Base-by-base conservation (phyloP, 2,113 vertebrate genomes). In the Alethe diademata region DNA sequence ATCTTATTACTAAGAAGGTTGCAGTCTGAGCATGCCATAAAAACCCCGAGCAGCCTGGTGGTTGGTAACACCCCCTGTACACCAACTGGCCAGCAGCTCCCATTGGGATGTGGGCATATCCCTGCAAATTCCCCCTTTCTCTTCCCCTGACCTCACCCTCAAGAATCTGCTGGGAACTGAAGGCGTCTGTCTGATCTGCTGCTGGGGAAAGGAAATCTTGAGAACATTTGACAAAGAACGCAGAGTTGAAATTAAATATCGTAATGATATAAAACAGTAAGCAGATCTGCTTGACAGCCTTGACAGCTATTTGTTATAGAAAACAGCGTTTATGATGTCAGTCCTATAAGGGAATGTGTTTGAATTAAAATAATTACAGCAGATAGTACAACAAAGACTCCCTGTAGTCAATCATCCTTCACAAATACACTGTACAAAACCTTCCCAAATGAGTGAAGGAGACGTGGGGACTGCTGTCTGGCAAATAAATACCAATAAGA, bases 361-460 rank as follows among this genome's bases (percentile, higher is more conserved):
- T 93, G 96, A 97, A 98, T 98, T 98, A 97, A 97, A 98, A 97
- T 96, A 96, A 98, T 98, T 96, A 97, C 80, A 97, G 97, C 96
- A 79, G 95, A 97, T 97, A 97, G 96, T 97, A 97, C 97, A 96
- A 97, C 98, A 97, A 95, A 97, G 97, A 95, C 89, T 96, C 96
- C 93, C 87, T 67, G 73, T 89, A 96, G 78, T 97, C 98, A 97
- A 94, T 97, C 97, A 98, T 89, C 78, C 86, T 94, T 96, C 96
- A 91, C 95, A 93, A 96, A 95, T 85, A 87, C 87, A 4, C 28
- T 3, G 72, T 58, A 22, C 84, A 90, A 96, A 88, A 93, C 62
- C 86, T 96, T 96, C 84, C 95, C 56, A 45, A 90, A 80, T 19
- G 95, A 95, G 18, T 28, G 93, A 91, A n/a, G 66, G 75, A 67